These are phyloP conservation scores for Drosophila auraria DNA, from an alignment of 1,140 invertebrate species.

Conservation along the genomic window DNA sequence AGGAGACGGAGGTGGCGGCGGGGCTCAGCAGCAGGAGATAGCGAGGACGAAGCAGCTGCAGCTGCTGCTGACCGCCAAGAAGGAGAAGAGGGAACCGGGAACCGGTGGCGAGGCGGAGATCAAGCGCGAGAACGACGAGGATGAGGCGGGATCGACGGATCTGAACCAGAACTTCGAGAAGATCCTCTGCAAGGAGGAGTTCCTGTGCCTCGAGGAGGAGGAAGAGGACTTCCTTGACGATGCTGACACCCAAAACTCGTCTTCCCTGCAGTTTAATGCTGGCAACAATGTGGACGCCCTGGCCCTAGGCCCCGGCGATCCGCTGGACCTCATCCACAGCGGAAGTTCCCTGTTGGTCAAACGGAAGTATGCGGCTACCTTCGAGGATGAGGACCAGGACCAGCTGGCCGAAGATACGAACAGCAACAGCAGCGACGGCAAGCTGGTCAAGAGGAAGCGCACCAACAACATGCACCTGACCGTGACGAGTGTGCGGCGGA, in stretches of 20 bases:
- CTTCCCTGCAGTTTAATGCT: conserved; percentile 65
- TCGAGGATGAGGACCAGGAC: conserved; percentile 47
- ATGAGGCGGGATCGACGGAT: conserved; percentile 70
- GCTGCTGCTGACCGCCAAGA: conserved; percentile 56
- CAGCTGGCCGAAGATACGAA: conserved; percentile 42
- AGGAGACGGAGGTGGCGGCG: conserved; percentile 14
- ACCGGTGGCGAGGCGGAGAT: conserved; percentile 43
- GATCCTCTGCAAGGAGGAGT: conserved; percentile 83
- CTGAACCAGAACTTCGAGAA: conserved; percentile 85
- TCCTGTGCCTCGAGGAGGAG: conserved; percentile 80
- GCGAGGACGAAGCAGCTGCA: conserved; percentile 69
- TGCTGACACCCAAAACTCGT: conserved; percentile 73
- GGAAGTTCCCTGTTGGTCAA: conserved; percentile 57
- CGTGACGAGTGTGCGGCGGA: conserved; percentile 30
- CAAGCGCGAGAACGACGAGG: conserved; percentile 64
- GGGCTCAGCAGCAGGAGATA: conserved; percentile 51
- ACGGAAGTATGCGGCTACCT: conserved; percentile 64
- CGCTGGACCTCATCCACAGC: conserved; percentile 73
- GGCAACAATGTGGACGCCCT: conserved; percentile 58
- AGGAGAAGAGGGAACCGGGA: conserved; percentile 63
- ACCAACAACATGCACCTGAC: conserved; percentile 58
- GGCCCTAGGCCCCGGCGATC: conserved; percentile 56
- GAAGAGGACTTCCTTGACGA: conserved; percentile 71
- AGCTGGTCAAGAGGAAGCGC: conserved; percentile 63
- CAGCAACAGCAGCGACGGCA: conserved; percentile 43